Percentiles rank a stretch among this genome's conserved stretches.
Evolutionary conservation across 2,797 vertebrate genomes (phyloP).

Genomic region (Gadopsis bispinosus): DNA sequence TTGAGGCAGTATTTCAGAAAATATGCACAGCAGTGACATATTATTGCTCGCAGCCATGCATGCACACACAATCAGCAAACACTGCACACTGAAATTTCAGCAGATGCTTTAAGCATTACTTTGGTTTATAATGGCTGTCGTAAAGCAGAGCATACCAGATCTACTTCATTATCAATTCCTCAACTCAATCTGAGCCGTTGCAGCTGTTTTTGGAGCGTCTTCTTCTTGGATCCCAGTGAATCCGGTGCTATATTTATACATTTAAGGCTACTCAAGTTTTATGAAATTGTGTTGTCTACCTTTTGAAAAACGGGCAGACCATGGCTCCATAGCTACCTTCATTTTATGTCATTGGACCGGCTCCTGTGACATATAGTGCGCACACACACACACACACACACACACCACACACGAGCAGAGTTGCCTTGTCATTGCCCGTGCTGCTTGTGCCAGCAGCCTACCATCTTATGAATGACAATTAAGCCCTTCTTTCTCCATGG

Average conservation of each 20-base stretch:
- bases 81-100: constrained; percentile 45
- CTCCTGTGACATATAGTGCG: constrained; percentile 72
- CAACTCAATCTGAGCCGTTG: constrained; percentile 79
- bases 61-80: constrained; percentile 44
- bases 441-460: constrained; percentile 63
- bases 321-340: constrained; percentile 77
- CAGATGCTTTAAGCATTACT: constrained; percentile 31
- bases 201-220: constrained; percentile 73
- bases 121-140: constrained; percentile 33
- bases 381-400: constrained; percentile 51
- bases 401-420: constrained; percentile 53
- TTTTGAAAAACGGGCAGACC: constrained; percentile 71
- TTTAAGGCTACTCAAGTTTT: constrained; percentile 76
- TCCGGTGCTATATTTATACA: constrained; percentile 85
- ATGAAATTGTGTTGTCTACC: constrained; percentile 70
- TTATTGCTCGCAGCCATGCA: constrained; percentile 32
- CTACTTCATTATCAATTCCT: constrained; percentile 45
- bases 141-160: constrained; percentile 53
- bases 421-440: constrained; percentile 72
- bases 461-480: constrained; percentile 76
- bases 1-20: constrained; percentile 55
- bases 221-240: constrained; percentile 65
- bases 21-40: constrained; percentile 38
- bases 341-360: constrained; percentile 76
- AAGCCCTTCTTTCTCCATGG: constrained; percentile 73